Evolutionary conservation across 2,888 invertebrate genomes (phyloP), one percentile per base, ranked within the genome.

Genomic region (Apamea crenata): DNA sequence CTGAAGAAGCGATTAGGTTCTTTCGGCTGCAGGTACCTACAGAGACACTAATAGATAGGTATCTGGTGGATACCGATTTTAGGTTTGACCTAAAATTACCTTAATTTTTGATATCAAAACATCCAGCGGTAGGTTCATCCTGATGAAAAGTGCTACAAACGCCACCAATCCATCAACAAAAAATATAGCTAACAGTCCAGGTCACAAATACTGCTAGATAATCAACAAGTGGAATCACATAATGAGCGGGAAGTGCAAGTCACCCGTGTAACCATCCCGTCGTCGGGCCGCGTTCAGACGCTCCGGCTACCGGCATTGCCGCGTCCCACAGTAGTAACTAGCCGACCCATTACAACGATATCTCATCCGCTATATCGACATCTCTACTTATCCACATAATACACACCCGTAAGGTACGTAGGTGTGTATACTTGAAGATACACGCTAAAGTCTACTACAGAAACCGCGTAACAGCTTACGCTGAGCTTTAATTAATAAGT

Each of bases 251-350:
- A 88, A 82, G 73, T 80, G 68, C 56, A 53, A 90, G 79, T 71
- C 83, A 79, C 8, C 67, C 91, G 74, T 87, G 81, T 89, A 89
- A 92, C 88, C 90, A 90, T 84, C 82, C 84, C 80, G 80, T 36
- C 59, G n/a, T 36, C 59, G n/a, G 21, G 18, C 44, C 18, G 47
- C 8, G 67, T 25, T 50, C 80, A 82, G 67, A 25, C 59, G n/a
- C 32, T 59, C 16, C 53, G 40, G 44, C 81, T 56, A 73, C 70
- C 72, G 76, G 21, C 32, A 44, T n/a, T 36, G 50, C 50, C 59
- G n/a, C 59, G 72, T 47, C 59, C n/a, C 36, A 36, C 59, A 68
- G 44, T 50, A 53, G 47, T 65, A 73, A 68, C 47, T 67, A 71
- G 18, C 56, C 70, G 77, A 72, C 14, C 50, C 29, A 85, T 84